Base-by-base conservation (phyloP, 2,797 vertebrate species). In the Spea hammondii region DNA sequence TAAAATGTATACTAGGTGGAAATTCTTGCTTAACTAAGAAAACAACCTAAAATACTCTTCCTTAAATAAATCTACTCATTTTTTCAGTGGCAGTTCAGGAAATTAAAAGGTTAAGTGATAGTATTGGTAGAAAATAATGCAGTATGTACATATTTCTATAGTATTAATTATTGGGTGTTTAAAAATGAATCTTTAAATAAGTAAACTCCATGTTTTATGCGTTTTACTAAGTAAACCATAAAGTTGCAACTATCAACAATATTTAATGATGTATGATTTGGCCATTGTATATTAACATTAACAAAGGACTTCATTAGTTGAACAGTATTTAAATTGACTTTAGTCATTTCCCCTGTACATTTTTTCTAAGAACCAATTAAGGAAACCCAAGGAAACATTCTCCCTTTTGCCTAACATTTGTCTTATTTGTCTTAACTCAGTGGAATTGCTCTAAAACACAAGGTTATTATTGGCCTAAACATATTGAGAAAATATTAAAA, bases 281-380 rank as follows among this genome's bases (percentile, higher is more conserved):
- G 51, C 71, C 71, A 64, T 53, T 73, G 62, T 14, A 51, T 48
- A 79, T 60, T 79, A 79, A 74, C 68, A 5, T 74, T 79, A 74
- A 74, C 71, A 60, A 69, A 79, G 69, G 17, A 12, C 64, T 74
- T 79, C 65, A 74, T 74, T 74, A 79, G 55, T 69, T 47, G 13
- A 68, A 74, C 51, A 55, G 74, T 79, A 79, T 79, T 74, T 70
- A 79, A 79, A 79, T 64, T 70, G 72, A 79, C 70, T 65, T 49
- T 54, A 70, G 55, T 17, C 49, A 74, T 53, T 70, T 79, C 57
- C 51, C 57, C 6, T n/a, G 60, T 74, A 44, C 48, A 14, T 79
- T 53, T 73, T 67, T 50, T 46, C 62, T 55, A 79, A 47, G 64
- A 68, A 53, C 65, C 65, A 74, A 79, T 79, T 79, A 79, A 74